Evolutionary conservation across 1,140 invertebrate genomes (phyloP).

Genomic region (Cheumatopsyche charites): DNA sequence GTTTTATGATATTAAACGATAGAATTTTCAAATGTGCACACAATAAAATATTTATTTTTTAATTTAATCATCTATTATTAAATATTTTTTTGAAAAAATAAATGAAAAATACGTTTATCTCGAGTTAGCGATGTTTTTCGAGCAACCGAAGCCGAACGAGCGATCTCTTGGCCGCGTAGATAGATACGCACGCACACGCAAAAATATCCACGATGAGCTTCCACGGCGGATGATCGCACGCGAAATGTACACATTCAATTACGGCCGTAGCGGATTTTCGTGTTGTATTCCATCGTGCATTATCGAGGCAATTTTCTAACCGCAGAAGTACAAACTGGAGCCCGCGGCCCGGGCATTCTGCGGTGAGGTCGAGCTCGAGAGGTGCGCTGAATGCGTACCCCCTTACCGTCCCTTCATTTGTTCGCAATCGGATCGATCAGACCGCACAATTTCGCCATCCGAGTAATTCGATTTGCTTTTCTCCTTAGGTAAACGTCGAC

Average conservation of each 20-base stretch:
- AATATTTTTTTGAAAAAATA: too few species aligned
- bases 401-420: constrained; percentile 23
- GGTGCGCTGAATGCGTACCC: background rate
- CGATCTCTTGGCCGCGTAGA: too few species aligned
- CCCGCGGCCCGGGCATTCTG: constrained; percentile 23
- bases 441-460: constrained; percentile 27
- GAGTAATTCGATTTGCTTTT: constrained; percentile 26
- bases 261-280: constrained; percentile 29
- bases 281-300: constrained; percentile 9
- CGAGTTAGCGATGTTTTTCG: too few species aligned
- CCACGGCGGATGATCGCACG: constrained; percentile 7
- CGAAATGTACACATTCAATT: constrained; percentile 27
- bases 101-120: too few species aligned
- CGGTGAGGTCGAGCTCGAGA: background rate
- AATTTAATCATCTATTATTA: too few species aligned
- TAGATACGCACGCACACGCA: too few species aligned
- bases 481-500: background rate
- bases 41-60: too few species aligned
- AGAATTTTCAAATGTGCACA: too few species aligned
- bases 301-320: constrained; percentile 20
- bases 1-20: too few species aligned
- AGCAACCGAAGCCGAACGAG: too few species aligned
- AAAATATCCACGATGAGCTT: background rate
- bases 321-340: constrained; percentile 23
- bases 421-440: constrained; percentile 19